Base-by-base conservation (phyloP, 1,140 invertebrate genomes). In the Whitmania pigra region DNA sequence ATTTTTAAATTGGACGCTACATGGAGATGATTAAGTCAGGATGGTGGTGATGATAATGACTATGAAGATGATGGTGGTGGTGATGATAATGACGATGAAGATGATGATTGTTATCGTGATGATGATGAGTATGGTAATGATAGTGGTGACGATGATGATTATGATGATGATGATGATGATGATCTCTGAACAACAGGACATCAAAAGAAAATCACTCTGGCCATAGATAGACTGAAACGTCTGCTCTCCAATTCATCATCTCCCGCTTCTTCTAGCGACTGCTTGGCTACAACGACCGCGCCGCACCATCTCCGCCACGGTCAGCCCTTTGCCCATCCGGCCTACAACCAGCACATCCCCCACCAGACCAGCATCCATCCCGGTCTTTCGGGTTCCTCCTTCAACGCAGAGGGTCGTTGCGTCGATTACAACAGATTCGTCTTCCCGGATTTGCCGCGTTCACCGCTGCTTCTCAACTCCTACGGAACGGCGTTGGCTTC, bases 161-260 rank as follows among this genome's bases (percentile, higher is more conserved):
- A 31, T 18, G 11, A 15, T 68, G 36, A 31, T 68, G 67, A 68
- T 68, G 67, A 68, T 43, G 6, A 43, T 68, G 20, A 31, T 29
- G 36, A 63, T 25, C 6, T 17, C 57, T n/a, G 18, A 63, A 63
- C 31, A 63, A 49, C 93, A 78, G 96, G 96, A 31, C 96, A 99
- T 82, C 95, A 99, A 82, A 99, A 99, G 86, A 94, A 97, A 84
- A 90, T 99, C 75, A 88, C 95, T 76, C 84, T 99, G 76, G 95
- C 94, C 71, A 96, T 98, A 76, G 97, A 98, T 81, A 87, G 94
- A 82, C 88, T 98, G 20, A 97, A 97, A 76, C 72, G 71, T 75
- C 78, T 63, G 74, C 73, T 66, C 74, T 73, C 22, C 73, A 31
- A 63, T 49, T 49, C 43, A 49, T 49, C 43, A 49, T 49, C 43